Base-by-base conservation (phyloP, 2,797 vertebrate species). In the Urosaurus nigricauda region DNA sequence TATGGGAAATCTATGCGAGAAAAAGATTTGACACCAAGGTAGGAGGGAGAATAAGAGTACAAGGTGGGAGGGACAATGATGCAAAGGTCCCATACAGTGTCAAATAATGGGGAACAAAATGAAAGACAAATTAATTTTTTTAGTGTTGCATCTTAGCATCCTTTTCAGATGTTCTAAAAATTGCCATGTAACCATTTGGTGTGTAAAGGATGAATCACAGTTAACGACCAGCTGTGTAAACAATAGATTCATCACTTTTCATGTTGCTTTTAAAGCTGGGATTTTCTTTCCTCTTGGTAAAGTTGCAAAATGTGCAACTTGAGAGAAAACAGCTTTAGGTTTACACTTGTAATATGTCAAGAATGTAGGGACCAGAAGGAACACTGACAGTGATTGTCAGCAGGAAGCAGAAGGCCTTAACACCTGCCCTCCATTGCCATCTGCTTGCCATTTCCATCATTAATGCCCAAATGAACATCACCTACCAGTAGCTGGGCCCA, bases 141-240 rank as follows among this genome's bases (percentile, higher is more conserved):
- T 79, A 73, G 17, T 35, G 56, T 47, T 75, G 51, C 78, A 60
- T 77, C 58, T 58, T 84, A 21, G 60, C 47, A 47, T 73, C 77
- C 68, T 85, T 82, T 87, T 84, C 82, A 79, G 81, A 87, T 90
- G 86, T 92, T 87, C 78, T 87, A 95, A 87, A 85, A 92, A 88
- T 89, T 78, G 68, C 84, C 71, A 93, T 78, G 74, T 65, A 56
- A 91, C 91, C 60, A 80, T 87, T 80, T 75, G 81, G 83, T 32
- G 68, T 53, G 14, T 79, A 88, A 91, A 87, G 84, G 9, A 35
- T 73, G 85, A 81, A 56, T 82, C 75, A 84, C 77, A 73, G 75
- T 89, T 89, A 91, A 7, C 58, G 87, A 87, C 65, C 85, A 94
- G 70, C 79, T 91, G 90, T 80, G 80, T 47, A 70, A 74, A 85